phyloP scores from a whole-genome alignment of 1,140 invertebrate genomes.

The Camponotus floridanus region DNA sequence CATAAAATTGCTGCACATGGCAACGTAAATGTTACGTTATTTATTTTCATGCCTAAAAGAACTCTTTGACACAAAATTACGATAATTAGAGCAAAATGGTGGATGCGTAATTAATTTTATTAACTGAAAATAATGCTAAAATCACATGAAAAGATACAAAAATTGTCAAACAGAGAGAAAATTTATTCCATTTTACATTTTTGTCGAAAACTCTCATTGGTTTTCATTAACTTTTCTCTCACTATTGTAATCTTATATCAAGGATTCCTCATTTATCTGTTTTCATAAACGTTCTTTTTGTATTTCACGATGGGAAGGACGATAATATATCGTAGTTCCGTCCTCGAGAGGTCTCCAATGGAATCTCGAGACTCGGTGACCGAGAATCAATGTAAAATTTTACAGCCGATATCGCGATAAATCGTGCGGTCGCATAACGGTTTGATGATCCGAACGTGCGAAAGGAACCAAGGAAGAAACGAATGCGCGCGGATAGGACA shows the following conservation, averaged over 20 bases:
- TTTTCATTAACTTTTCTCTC: not conserved
- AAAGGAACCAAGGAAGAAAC: not conserved
- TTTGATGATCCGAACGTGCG: conserved; percentile 47
- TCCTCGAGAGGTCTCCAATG: not conserved
- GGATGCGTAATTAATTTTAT: conserved; percentile 18
- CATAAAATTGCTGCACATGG: not conserved
- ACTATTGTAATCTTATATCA: not conserved
- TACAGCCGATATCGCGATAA: conserved; percentile 33
- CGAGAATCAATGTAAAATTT: conserved; percentile 50
- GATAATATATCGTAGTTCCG: not conserved
- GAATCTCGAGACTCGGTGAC: not conserved
- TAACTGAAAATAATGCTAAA: not conserved
- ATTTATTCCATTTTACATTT: not conserved
- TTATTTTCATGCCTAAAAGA: not conserved
- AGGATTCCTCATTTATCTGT: not conserved
- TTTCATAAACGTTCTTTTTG: not conserved
- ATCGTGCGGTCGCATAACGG: conserved; percentile 12
- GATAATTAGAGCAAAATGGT: not conserved
- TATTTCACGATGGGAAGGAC: not conserved
- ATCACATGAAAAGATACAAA: not conserved
- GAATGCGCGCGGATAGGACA: not conserved
- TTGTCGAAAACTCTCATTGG: not conserved
- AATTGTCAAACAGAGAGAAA: not conserved
- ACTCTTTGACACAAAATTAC: not conserved
- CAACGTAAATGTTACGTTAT: not conserved